Base-by-base conservation (phyloP, 64 coral and sea anemone genomes). In the Montipora efflorescens region DNA sequence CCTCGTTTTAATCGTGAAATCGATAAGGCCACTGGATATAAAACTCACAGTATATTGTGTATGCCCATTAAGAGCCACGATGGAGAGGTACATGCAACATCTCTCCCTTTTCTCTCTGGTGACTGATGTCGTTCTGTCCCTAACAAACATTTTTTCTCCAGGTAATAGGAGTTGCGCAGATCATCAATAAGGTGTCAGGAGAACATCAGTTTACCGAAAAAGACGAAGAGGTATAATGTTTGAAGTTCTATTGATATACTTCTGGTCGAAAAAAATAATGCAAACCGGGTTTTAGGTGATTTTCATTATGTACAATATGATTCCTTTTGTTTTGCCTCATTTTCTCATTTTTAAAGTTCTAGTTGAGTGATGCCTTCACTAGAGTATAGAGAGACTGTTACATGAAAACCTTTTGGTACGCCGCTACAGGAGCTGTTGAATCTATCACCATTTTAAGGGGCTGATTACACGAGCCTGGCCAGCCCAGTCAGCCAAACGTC, bases 61-160 rank as follows among this genome's bases (percentile, higher is more conserved):
- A 91, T 98, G 88, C 97, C 97, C 11, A 94, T 98, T 48, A 98
- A 98, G 23, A 98, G 92, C 36, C 91, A 95, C 55, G 97, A 98
- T 9, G 97, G 94, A 59, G 90, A 98, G 94, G 97, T 98, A 79
- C 87, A 71, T 21, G 20, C n/a, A 62, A 19, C 53, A 25, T 11
- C 13, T 58, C 20, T 21, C 5, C 3, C 18, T 4, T 20, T 71
- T 20, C 19, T 4, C 4, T 71, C 19, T 5, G 5, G 18, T 11
- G 19, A 23, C 5, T 21, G 5, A 15, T 47, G 10, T 9, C 2
- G 4, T 4, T 83, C 46, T 4, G 48, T 67, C 80, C 53, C 1
- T 44, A 19, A 16, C 0, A 11, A 4, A 61, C 12, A 62, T 83
- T 74, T 36, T 84, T 53, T 95, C 8, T 83, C 52, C 83, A 98